Base-by-base conservation (phyloP, 2,888 invertebrate genomes). In the Callyntrura sp. region DNA sequence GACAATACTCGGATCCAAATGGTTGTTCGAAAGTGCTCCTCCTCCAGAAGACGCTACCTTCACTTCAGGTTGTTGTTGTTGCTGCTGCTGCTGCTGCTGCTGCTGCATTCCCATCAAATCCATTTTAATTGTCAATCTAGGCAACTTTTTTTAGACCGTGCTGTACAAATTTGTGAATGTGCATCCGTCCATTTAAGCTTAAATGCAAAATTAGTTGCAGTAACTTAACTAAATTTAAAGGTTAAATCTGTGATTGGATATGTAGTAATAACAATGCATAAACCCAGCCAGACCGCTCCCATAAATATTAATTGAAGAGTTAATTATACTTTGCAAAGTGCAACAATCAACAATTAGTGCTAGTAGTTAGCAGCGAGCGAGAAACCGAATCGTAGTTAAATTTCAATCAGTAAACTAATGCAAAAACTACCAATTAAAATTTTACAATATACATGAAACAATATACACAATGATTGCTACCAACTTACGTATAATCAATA, bases 91-190 rank as follows among this genome's bases (percentile, higher is more conserved):
- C n/a, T n/a, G n/a, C n/a, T n/a, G n/a, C n/a, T n/a, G 28, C 25
- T 60, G 60, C 57, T 85, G 85, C 48, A 85, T 48, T 62, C 76
- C 85, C 76, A 73, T 76, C n/a, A 85, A 57, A 85, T 78, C 85
- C 85, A 85, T 76, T 70, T 48, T 57, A 28, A 79, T 8, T 14
- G 17, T 12, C 4, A 79, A 35, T 57, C 35, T 73, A 35, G 3
- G 23, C 20, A 48, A 73, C 45, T 45, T 45, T 48, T 48, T 48
- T 14, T n/a, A 68, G 25, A 12, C 12, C 3, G 73, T 73, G 55
- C 57, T 57, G n/a, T 48, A 23, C 45, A 57, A 57, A 25, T 79
- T 57, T 35, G 55, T 20, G 2, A 79, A n/a, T 82, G 62, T 82
- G 82, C 65, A 82, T 82, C 82, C 62, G 62, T 45, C 60, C 81